Evolutionary conservation across 2,888 invertebrate species (phyloP), one percentile per base, ranked within the genome.

Genomic region (Subacronicta megacephala): DNA sequence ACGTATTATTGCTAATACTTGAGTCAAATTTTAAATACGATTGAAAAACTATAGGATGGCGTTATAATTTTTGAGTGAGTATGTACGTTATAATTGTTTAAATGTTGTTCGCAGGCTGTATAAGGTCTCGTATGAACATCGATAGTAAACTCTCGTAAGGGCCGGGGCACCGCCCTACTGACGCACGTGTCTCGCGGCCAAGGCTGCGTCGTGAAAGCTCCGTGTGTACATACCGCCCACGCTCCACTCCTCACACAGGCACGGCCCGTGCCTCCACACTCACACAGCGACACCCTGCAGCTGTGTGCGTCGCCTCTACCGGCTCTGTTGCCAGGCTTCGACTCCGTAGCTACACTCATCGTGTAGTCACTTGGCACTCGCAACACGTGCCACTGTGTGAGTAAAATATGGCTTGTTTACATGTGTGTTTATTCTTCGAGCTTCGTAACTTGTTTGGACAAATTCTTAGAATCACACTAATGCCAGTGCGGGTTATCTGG

Each of bases 151-250:
- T 60, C 47, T 60, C 51, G 53, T 69, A 76, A 81, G 78, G 78
- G 75, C 66, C 58, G 66, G 55, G 68, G 77, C 78, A 65, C 89
- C 83, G 77, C 92, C 87, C 90, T 92, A 90, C 53, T 75, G 83
- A 83, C 90, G 92, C 93, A 93, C 93, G 93, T 93, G 93, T 92
- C 87, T 89, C 82, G 90, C 88, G 93, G 93, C 93, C 93, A 94
- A 94, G 93, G 93, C 93, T 94, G 92, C 82, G 81, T 72, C 84
- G 92, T 92, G 93, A 93, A 93, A 94, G 93, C 93, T 92, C 85
- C 83, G 83, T 85, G 85, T 89, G 83, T 89, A 84, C 81, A 80
- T 78, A 79, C 81, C 83, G 82, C 90, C 87, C 82, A 89, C 88
- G 83, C 88, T 75, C 70, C 56, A 53, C 75, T 43, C 64, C 57